A percentile compares a stretch with the other conserved stretches of the same genome.
phyloP scores from a whole-genome alignment of 1,140 invertebrate species.

The Pomacea maculata region DNA sequence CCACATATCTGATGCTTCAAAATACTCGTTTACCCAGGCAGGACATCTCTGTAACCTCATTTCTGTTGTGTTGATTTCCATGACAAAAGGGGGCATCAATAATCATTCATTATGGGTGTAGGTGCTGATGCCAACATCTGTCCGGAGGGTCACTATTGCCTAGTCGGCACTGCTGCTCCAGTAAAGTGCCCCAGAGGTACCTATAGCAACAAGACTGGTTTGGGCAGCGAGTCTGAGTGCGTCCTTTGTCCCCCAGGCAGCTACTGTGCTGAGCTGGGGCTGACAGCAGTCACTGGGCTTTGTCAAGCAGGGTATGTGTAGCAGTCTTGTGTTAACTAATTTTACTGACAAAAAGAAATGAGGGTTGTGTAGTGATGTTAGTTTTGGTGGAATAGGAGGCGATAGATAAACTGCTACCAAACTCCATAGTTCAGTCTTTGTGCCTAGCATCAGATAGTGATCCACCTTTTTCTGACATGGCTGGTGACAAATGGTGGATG shows the following conservation, averaged over 20 bases:
- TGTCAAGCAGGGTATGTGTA: conserved; percentile 54
- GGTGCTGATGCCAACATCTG: conserved; percentile 58
- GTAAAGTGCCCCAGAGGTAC: conserved; percentile 54
- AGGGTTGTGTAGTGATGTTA: too few relatives aligned
- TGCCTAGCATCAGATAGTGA: too few relatives aligned
- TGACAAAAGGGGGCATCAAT: too few relatives aligned
- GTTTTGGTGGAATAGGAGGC: too few relatives aligned
- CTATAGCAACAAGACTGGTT: conserved; percentile 53
- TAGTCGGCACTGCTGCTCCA: conserved; percentile 47
- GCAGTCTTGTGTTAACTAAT: not conserved
- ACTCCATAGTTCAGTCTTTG: too few relatives aligned
- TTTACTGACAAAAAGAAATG: too few relatives aligned
- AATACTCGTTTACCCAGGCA: too few relatives aligned
- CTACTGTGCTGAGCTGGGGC: conserved; percentile 47
- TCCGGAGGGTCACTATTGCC: conserved; percentile 56
- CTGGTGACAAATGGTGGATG: too few relatives aligned
- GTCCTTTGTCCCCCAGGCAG: conserved; percentile 49
- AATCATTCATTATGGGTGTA: conserved; percentile 19
- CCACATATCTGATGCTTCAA: too few relatives aligned
- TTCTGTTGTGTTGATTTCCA: not conserved
- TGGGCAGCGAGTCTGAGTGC: conserved; percentile 49
- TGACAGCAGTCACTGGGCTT: conserved; percentile 45
- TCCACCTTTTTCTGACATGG: too few relatives aligned
- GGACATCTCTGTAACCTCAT: not conserved
- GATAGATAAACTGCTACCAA: too few relatives aligned